Conservation (phyloP, 1,140 invertebrate genomes). For the Potamilus streckersoni region DNA sequence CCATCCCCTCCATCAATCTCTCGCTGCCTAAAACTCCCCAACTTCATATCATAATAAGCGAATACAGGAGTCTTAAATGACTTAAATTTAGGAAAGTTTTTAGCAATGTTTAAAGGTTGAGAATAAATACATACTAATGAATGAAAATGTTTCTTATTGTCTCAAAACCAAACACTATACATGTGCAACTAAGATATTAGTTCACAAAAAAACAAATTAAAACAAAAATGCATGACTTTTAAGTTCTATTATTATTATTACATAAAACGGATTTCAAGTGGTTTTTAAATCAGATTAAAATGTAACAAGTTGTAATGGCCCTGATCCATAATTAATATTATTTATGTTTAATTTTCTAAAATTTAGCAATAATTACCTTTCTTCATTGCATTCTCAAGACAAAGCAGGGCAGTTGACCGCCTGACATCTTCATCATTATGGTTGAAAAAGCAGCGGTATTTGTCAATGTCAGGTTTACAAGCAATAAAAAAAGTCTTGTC, state of each 20-base stretch:
- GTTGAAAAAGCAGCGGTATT: constrained; percentile 67
- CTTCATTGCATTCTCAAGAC: constrained; percentile 87
- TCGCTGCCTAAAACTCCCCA: no score
- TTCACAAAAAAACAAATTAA: constrained; percentile 56
- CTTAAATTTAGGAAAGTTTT: no score
- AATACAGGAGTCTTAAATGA: no score
- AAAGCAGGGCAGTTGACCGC: constrained; percentile 91
- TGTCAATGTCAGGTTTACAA: constrained; percentile 91
- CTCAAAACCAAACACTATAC: no score
- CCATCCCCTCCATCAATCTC: no score
- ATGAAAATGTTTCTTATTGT: no score
- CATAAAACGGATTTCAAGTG: no score
- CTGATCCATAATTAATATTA: constrained; percentile 40
- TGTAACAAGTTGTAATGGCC: constrained; percentile 45
- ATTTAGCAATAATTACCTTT: constrained; percentile 74
- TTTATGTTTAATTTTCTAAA: constrained; percentile 59
- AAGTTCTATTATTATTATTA: no score
- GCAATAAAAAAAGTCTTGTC: constrained; percentile 88
- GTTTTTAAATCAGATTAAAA: constrained; percentile 73
- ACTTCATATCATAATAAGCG: no score
- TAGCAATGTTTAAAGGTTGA: no score
- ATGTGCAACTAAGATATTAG: background rate
- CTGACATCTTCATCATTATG: constrained; percentile 82
- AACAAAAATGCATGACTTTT: no score
- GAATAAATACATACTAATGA: no score